A percentile compares a stretch with the other conserved stretches of the same genome.
These are phyloP conservation scores for Drosophila sordidula DNA, from an alignment of 2,888 invertebrate species.

Conservation along the genomic window DNA sequence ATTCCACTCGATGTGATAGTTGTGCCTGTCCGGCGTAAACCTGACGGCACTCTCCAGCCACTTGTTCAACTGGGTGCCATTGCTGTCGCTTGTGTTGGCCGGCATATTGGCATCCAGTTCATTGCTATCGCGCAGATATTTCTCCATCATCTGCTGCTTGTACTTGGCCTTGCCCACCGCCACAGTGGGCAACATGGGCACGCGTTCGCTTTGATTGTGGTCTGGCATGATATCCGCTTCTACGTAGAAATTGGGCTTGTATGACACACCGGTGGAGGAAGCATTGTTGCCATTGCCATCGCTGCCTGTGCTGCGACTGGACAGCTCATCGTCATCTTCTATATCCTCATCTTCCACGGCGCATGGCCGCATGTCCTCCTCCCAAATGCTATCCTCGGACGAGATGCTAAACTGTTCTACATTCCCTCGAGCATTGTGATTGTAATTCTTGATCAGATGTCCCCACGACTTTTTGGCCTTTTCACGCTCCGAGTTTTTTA, in stretches of 20 bases:
- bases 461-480: slow-evolving; percentile 90
- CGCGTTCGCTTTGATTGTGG: slow-evolving; percentile 25
- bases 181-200: slow-evolving; percentile 53
- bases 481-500: slow-evolving; percentile 91
- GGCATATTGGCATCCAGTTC: slow-evolving; percentile 14
- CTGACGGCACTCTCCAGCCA: slow-evolving; percentile 92
- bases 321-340: slow-evolving; percentile 62
- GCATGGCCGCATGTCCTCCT: slow-evolving; percentile 85
- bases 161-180: slow-evolving; percentile 85
- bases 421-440: slow-evolving; percentile 91
- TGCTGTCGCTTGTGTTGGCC: slow-evolving; percentile 6
- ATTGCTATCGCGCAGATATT: slow-evolving; percentile 86
- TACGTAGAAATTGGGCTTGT: slow-evolving; percentile 67
- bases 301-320: slow-evolving; percentile 69
- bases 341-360: slow-evolving; percentile 73
- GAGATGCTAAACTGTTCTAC: slow-evolving; percentile 92
- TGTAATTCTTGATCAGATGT: slow-evolving; percentile 89
- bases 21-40: slow-evolving; percentile 90
- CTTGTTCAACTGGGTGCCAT: slow-evolving; percentile 88
- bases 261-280: slow-evolving; percentile 28
- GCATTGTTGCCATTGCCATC: slow-evolving; percentile 65
- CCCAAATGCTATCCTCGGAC: slow-evolving; percentile 92
- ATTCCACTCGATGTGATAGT: slow-evolving; percentile 90
- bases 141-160: slow-evolving; percentile 88
- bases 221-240: slow-evolving; percentile 38